Evolutionary conservation across 2,888 invertebrate genomes (phyloP), one percentile per base, ranked within the genome.

Genomic region (Alsophila aescularia): DNA sequence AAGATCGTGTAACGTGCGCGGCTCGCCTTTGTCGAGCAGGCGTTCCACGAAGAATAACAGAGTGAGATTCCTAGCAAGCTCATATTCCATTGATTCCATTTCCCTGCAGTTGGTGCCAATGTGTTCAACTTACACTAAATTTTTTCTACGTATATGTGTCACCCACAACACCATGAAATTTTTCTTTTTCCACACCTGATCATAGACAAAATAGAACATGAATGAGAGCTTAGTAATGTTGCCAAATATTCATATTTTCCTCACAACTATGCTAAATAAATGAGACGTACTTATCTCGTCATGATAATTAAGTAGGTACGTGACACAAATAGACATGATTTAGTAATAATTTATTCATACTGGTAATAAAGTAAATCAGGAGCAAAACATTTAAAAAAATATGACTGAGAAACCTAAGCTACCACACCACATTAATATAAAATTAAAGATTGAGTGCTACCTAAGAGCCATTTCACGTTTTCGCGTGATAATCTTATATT

Each of bases 31-130:
- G 90, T 99, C 98, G 94, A 99, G 95, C 72, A 99, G 94, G 78
- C 98, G 96, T 93, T 99, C 99, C 85, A 99, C 96, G 92, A 99
- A 99, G 93, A 99, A 99, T 81, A 99, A 94, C 81, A 99, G 93
- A 74, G 98, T 98, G 95, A 97, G 96, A 89, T 98, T 98, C 83
- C 97, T 94, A 76, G 97, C 96, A 92, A 96, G 94, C 93, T 98
- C 98, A 92, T 98, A 98, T 90, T 98, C 97, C 92, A 96, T 95
- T 84, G 97, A 96, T 89, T 98, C 97, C 97, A 98, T 98, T 83
- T 91, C 84, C 86, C 81, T 85, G 83, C 90, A 83, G 91, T 90
- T 90, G 91, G 91, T 91, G 91, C 91, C 91, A 90, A 90, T 56
- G 41, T 56, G 36, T 87, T 70, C 73, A 79, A 79, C 90, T 90